Evolutionary conservation across 2,888 invertebrate species (phyloP).

Genomic region (Lepetodrilus schrolli): DNA sequence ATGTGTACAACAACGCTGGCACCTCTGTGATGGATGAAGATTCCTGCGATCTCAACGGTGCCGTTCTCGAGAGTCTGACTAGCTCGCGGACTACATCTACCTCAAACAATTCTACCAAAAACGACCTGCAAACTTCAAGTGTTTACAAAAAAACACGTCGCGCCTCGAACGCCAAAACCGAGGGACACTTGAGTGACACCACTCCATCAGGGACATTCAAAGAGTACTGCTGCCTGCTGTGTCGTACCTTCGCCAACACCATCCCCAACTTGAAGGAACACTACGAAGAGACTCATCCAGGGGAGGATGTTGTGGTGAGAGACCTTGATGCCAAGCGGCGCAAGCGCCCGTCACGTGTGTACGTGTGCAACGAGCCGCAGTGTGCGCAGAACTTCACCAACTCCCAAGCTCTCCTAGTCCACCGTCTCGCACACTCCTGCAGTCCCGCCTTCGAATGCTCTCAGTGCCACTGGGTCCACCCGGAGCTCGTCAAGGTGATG

Average conservation of each 20-base stretch:
- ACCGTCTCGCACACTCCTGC: constrained; percentile 48
- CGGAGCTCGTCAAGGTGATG: constrained; percentile 34
- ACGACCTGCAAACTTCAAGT: not conserved
- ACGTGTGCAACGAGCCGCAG: constrained; percentile 50
- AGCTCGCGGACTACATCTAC: not conserved
- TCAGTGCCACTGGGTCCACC: constrained; percentile 52
- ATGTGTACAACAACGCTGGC: not conserved
- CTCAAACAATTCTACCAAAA: not conserved
- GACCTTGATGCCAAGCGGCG: constrained; percentile 52
- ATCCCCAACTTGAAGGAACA: constrained; percentile 54
- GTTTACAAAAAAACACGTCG: too few species aligned
- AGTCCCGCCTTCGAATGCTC: constrained; percentile 53
- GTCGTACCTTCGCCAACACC: constrained; percentile 28
- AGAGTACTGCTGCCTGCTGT: constrained; percentile 37
- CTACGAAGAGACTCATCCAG: constrained; percentile 45
- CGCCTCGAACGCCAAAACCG: not conserved
- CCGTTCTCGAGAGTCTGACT: not conserved
- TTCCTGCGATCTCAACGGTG: not conserved
- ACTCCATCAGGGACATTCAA: not conserved
- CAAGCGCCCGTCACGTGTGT: constrained; percentile 47
- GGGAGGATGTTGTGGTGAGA: constrained; percentile 50
- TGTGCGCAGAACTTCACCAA: not conserved
- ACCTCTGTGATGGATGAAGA: not conserved
- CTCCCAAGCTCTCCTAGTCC: constrained; percentile 32
- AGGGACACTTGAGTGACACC: not conserved